Base-by-base conservation (phyloP, 2,888 invertebrate genomes). In the Drosophila koepferae region DNA sequence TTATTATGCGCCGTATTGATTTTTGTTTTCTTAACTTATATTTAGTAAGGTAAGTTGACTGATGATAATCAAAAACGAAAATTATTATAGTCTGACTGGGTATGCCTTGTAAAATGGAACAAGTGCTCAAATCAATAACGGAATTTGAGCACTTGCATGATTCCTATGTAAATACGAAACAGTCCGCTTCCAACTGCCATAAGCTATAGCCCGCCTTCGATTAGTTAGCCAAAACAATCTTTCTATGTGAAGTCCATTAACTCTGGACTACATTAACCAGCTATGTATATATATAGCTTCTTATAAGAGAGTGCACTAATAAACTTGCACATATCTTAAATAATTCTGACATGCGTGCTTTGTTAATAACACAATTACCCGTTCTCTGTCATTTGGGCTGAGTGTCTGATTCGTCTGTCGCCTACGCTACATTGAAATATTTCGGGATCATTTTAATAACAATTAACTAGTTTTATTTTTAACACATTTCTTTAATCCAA, bases 1-100 rank as follows among this genome's bases (percentile, higher is more conserved):
- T 81, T 93, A 93, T 78, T 93, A 92, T 86, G 91, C 93, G 82
- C 93, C 93, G 79, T 93, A 93, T 89, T 93, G 93, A 93, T 92
- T 91, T 91, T 91, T 92, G 91, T 91, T 92, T 91, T 92, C 81
- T 90, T 88, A 89, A 91, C 78, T 89, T 90, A 83, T 91, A 23
- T 54, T 38, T 38, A 91, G 88, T 92, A 92, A 92, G 92, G 92
- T 92, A 91, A 93, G 93, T 91, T 71, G 51, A 63, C 48, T 66
- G 54, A 54, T 71, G 49, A 54, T 67, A 28, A 55, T 63, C 36
- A 54, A 28, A 53, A 14, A 16, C 34, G n/a, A 36, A 54, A 28
- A 28, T 4, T 28, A 5, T 23, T 54, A 40, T 70, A 48, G 46
- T 62, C 67, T 60, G 56, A 54, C 20, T 9, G 53, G n/a, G 68